A percentile compares a stretch with the other conserved stretches of the same genome.
Evolutionary conservation across 64 coral and sea anemone species (phyloP).

Genomic region (Stylophora pistillata): DNA sequence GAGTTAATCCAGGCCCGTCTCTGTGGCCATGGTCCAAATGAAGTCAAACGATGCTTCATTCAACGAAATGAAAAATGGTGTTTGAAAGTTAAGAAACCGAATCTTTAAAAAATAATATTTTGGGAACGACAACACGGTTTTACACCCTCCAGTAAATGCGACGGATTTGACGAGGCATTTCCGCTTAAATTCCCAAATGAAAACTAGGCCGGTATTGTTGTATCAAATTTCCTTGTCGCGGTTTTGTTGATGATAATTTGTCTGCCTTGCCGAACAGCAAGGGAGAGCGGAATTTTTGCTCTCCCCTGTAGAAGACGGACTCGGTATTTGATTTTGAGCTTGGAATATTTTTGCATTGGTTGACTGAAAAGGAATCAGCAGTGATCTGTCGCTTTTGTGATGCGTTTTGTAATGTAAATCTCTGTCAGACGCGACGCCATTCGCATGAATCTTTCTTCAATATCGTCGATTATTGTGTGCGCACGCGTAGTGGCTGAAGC

Average conservation of each 20-base stretch:
- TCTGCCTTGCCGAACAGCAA: neutral
- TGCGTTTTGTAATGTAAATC: conserved; percentile 79
- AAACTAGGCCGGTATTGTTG: conserved; percentile 41
- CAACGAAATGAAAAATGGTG: conserved; percentile 2
- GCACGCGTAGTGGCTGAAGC: conserved; percentile 51
- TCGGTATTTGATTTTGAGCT: neutral
- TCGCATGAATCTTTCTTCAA: conserved; percentile 59
- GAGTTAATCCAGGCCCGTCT: conserved; percentile 16
- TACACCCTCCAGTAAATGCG: conserved; percentile 25
- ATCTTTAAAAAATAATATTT: neutral
- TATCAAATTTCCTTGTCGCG: conserved; percentile 44
- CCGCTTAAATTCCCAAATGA: conserved; percentile 33
- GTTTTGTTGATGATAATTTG: conserved; percentile 25
- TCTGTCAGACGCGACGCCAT: conserved; percentile 50
- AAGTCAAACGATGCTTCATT: conserved; percentile 1
- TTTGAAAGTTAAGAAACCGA: neutral
- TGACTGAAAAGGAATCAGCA: conserved; percentile 35
- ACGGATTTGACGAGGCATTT: conserved; percentile 43
- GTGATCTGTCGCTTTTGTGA: conserved; percentile 29
- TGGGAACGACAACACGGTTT: neutral
- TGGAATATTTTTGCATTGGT: conserved; percentile 1
- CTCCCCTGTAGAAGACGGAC: neutral
- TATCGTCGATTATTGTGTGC: conserved; percentile 80
- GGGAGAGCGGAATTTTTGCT: neutral
- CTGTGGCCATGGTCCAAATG: neutral